Percentiles rank a stretch among this genome's conserved stretches.
phyloP scores from a whole-genome alignment of 2,113 vertebrate species.

The Acrocephalus kingi region DNA sequence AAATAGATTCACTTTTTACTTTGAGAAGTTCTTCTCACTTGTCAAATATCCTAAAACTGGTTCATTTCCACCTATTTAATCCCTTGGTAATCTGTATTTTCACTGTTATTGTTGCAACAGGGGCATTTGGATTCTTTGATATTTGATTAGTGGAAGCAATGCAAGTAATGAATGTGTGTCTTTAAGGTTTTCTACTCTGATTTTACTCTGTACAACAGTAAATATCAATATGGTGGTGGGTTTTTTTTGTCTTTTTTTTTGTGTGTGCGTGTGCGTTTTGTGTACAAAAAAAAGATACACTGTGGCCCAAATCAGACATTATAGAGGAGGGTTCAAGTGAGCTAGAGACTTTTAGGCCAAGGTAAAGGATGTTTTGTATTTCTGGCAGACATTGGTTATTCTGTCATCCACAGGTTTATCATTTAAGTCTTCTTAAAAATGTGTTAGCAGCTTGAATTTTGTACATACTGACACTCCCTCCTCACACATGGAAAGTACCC shows the following conservation, averaged over 20 bases:
- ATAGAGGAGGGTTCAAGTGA: background rate
- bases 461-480: background rate
- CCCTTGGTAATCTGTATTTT: background rate
- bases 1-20: slow-evolving; percentile 36
- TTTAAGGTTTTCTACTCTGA: background rate
- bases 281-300: background rate
- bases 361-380: background rate
- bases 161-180: background rate
- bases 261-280: background rate
- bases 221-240: background rate
- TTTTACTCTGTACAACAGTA: background rate
- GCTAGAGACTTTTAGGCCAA: background rate
- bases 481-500: accelerated
- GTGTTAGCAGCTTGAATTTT: background rate
- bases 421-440: background rate
- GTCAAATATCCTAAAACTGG: slow-evolving; percentile 39
- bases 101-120: background rate
- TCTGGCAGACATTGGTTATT: background rate
- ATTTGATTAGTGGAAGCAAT: background rate
- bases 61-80: background rate
- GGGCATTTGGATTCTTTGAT: background rate
- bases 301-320: background rate
- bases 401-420: background rate
- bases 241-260: background rate
- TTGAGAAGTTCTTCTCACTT: background rate